These are phyloP conservation scores for Lasiurus borealis DNA, from an alignment of 2,113 vertebrate species.

Conservation along the genomic window DNA sequence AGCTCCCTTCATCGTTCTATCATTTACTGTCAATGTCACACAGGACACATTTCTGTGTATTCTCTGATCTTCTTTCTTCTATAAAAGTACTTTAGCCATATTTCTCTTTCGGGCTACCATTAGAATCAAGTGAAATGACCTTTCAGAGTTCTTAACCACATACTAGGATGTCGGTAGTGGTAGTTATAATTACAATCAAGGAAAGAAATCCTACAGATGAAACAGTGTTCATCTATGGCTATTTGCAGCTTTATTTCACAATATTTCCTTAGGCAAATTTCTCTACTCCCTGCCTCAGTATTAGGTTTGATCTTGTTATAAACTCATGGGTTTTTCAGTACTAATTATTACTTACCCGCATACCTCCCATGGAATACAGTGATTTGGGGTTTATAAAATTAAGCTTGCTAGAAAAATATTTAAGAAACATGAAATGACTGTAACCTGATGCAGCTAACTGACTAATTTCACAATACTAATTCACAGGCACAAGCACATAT, in stretches of 20 bases:
- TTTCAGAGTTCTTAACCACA: constrained; percentile 31
- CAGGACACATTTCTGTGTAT: neutral
- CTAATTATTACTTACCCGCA: constrained; percentile 51
- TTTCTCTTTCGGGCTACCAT: neutral
- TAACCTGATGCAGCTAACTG: constrained; percentile 46
- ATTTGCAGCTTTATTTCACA: constrained; percentile 55
- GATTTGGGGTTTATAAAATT: constrained; percentile 37
- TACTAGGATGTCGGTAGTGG: neutral
- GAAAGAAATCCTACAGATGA: neutral
- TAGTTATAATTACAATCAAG: neutral
- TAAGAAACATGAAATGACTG: constrained; percentile 59
- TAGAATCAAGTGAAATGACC: constrained; percentile 4
- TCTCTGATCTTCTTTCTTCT: neutral
- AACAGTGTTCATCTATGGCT: neutral
- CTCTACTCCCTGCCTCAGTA: neutral
- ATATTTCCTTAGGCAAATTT: constrained; percentile 39
- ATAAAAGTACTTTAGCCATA: neutral
- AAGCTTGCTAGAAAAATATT: constrained; percentile 46
- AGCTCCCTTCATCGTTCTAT: neutral
- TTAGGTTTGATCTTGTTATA: constrained; percentile 58
- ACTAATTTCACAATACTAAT: constrained; percentile 72
- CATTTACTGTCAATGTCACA: neutral
- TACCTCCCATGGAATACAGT: neutral
- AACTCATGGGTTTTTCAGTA: constrained; percentile 15
- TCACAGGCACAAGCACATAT: constrained; percentile 63